Conservation (phyloP, 2,888 invertebrate genomes). For the Philereme vetulata region DNA sequence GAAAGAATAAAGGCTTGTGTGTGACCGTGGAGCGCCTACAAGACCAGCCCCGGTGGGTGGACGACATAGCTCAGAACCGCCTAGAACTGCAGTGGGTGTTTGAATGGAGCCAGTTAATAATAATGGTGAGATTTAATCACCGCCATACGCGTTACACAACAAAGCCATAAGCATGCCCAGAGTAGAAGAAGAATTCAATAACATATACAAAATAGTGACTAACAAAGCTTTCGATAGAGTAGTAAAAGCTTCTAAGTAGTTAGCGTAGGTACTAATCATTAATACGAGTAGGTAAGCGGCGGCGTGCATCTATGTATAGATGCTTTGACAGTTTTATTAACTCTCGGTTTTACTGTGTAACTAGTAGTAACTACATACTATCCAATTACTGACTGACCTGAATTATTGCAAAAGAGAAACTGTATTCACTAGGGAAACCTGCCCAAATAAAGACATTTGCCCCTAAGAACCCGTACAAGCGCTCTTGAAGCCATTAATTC, state of each 20-base stretch:
- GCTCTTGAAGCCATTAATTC: slow-evolving; percentile 57
- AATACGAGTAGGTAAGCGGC: slow-evolving; percentile 46
- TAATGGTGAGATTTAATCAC: slow-evolving; percentile 84
- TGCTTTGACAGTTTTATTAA: slow-evolving; percentile 36
- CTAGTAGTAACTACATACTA: slow-evolving; percentile 24
- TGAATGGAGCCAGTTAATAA: slow-evolving; percentile 83
- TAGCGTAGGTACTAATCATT: slow-evolving; percentile 61
- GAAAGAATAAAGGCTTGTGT: slow-evolving; percentile 74
- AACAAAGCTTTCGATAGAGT: slow-evolving; percentile 67
- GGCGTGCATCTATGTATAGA: slow-evolving; percentile 31
- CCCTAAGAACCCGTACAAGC: slow-evolving; percentile 56
- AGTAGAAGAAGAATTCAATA: slow-evolving; percentile 64
- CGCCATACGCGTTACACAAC: slow-evolving; percentile 80
- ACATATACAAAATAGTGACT: slow-evolving; percentile 68
- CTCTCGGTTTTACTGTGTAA: slow-evolving; percentile 28
- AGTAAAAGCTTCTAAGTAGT: slow-evolving; percentile 60
- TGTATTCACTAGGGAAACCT: slow-evolving; percentile 9
- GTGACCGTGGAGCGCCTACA: slow-evolving; percentile 83
- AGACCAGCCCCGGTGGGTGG: slow-evolving; percentile 81
- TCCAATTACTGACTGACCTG: slow-evolving; percentile 29
- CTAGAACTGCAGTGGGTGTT: slow-evolving; percentile 82
- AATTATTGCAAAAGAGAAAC: slow-evolving; percentile 15
- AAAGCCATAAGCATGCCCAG: slow-evolving; percentile 75
- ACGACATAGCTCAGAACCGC: slow-evolving; percentile 81
- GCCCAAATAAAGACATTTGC: slow-evolving; percentile 23